These are phyloP conservation scores for Pycnomerus fuliginosus DNA, from an alignment of 2,888 invertebrate species.

Conservation along the genomic window DNA sequence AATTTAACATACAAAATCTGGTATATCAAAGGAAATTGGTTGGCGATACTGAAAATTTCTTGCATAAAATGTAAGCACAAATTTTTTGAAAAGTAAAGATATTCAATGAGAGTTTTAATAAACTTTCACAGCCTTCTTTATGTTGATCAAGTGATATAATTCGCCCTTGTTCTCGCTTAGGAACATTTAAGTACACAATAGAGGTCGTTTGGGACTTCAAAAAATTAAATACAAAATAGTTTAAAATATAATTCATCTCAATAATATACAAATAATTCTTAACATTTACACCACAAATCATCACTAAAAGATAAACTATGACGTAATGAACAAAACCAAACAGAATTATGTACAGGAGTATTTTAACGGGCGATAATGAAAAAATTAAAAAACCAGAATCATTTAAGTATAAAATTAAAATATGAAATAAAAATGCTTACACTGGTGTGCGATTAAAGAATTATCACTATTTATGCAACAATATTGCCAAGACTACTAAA, in stretches of 20 bases:
- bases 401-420: slow-evolving; percentile 9
- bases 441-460: slow-evolving; percentile 9
- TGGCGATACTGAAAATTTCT: no score
- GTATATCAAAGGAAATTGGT: no score
- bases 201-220: no score
- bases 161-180: no score
- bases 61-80: no score
- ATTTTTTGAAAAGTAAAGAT: no score
- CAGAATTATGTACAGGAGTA: slow-evolving; percentile 17
- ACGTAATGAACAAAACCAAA: slow-evolving; percentile 16
- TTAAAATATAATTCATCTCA: slow-evolving; percentile 36
- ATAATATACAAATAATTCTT: slow-evolving; percentile 37
- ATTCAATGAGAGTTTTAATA: no score
- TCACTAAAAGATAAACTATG: slow-evolving; percentile 28
- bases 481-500: slow-evolving; percentile 19
- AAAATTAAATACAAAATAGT: slow-evolving; percentile 30
- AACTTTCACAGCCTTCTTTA: no score
- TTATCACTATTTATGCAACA: slow-evolving; percentile 14
- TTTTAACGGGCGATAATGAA: slow-evolving; percentile 11
- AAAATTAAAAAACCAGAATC: slow-evolving; percentile 3
- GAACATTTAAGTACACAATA: no score
- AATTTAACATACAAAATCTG: no score
- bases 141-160: no score
- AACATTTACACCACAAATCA: slow-evolving; percentile 32
- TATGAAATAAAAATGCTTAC: slow-evolving; percentile 13